Evolutionary conservation across 1,140 invertebrate species (phyloP).

Genomic region (Caenorhabditis latens): DNA sequence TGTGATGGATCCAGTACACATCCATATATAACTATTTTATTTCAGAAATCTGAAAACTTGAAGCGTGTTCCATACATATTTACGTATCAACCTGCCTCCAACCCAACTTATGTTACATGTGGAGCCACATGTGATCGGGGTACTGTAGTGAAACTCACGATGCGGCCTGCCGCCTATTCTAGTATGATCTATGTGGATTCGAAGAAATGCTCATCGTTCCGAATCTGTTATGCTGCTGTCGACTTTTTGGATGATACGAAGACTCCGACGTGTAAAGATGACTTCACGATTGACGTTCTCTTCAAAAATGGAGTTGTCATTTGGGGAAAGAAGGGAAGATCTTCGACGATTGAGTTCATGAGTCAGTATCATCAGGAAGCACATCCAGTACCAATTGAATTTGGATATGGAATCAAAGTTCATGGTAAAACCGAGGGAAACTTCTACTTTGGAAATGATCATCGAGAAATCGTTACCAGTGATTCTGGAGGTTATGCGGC

Average conservation of each 20-base stretch:
- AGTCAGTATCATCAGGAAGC: neutral
- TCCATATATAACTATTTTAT: neutral
- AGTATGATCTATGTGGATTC: neutral
- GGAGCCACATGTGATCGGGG: neutral
- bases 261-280: neutral
- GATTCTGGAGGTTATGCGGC: neutral
- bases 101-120: neutral
- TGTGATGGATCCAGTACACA: neutral
- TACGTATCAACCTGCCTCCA: neutral
- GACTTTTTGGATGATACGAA: neutral
- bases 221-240: neutral
- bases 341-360: neutral
- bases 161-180: neutral
- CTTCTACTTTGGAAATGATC: conserved; percentile 23
- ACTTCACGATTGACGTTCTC: neutral
- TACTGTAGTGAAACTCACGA: neutral
- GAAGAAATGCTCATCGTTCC: neutral
- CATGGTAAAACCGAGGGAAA: neutral
- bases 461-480: neutral
- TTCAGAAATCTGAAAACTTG: conserved; percentile 21
- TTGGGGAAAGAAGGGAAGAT: conserved; percentile 2
- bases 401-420: neutral
- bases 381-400: neutral
- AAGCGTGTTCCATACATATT: conserved; percentile 7
- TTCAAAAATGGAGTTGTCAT: conserved; percentile 7